A percentile compares a stretch with the other conserved stretches of the same genome.
Conservation (phyloP, 1,140 invertebrate genomes). For the Drosophila sp. region DNA sequence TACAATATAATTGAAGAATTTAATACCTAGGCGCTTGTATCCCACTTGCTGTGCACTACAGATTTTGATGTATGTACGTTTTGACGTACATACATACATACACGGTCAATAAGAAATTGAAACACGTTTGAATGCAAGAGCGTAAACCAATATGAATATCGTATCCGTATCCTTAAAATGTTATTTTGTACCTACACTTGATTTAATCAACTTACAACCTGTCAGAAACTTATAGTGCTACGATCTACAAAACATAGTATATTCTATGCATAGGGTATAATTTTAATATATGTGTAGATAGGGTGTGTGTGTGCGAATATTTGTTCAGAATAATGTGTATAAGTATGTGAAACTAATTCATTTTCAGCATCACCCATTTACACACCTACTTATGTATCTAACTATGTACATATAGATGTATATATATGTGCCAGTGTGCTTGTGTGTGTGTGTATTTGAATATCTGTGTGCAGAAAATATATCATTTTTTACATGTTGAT, state of each 20-base stretch:
- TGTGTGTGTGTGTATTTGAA: not conserved
- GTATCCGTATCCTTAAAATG: conserved; percentile 51
- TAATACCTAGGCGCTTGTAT: conserved; percentile 58
- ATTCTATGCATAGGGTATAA: not conserved
- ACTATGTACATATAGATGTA: not conserved
- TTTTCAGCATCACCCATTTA: conserved; percentile 7
- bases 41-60: conserved; percentile 68
- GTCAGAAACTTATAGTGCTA: not conserved
- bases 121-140: conserved; percentile 82
- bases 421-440: not conserved
- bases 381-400: not conserved
- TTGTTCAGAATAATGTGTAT: not conserved
- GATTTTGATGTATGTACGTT: conserved; percentile 33
- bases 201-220: not conserved
- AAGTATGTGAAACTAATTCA: conserved; percentile 5
- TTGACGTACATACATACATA: conserved; percentile 35
- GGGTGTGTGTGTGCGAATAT: not conserved
- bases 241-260: not conserved
- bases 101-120: conserved; percentile 76
- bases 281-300: not conserved
- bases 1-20: conserved; percentile 35
- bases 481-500: conserved; percentile 6
- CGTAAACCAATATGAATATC: conserved; percentile 72
- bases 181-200: not conserved
- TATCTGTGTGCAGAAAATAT: conserved; percentile 10